Percentiles rank a stretch among this genome's conserved stretches.
Conservation (phyloP, 2,113 vertebrate species). For the Sorex araneus region DNA sequence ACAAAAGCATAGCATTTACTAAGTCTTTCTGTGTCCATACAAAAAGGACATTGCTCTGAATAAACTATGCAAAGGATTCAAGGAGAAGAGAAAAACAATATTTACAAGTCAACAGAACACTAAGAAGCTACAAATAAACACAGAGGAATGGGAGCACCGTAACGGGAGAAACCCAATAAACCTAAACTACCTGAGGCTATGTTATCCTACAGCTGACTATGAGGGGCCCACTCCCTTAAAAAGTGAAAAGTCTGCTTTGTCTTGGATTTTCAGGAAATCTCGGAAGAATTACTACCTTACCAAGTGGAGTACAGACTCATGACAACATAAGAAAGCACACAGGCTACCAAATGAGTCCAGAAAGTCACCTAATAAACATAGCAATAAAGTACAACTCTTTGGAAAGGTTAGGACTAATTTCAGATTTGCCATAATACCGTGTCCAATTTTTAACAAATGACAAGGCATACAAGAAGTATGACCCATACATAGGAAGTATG, state of each 20-base stretch:
- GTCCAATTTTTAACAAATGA: background rate
- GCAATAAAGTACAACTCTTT: background rate
- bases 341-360: background rate
- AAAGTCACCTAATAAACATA: constrained; percentile 5
- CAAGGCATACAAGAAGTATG: background rate
- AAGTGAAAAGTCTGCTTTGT: background rate
- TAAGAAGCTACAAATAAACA: no score
- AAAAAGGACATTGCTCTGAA: no score
- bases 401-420: background rate
- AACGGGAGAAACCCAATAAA: no score
- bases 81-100: no score
- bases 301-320: background rate
- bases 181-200: no score
- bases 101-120: no score
- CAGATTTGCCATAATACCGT: background rate
- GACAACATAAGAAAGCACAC: background rate
- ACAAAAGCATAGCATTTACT: no score
- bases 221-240: no score
- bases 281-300: background rate
- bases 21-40: no score
- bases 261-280: background rate
- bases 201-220: no score
- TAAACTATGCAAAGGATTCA: no score
- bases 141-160: no score
- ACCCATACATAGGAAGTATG: background rate